Evolutionary conservation across 2,113 vertebrate genomes (phyloP).

Genomic region (Todiramphus chloris): DNA sequence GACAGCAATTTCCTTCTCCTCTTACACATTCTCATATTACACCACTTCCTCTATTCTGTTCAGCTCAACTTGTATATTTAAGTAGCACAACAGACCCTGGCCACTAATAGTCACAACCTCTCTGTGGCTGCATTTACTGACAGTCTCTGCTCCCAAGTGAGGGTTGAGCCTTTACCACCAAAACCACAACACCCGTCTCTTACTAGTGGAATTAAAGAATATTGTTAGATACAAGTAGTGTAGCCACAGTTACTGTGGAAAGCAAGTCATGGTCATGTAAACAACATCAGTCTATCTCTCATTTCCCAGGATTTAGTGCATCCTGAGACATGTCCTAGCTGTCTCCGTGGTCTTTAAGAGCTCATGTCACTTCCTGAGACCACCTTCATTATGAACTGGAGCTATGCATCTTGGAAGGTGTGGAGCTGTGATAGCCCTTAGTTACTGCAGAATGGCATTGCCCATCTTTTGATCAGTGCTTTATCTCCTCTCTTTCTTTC

Average conservation of each 20-base stretch:
- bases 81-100: not conserved
- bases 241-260: not conserved
- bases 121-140: not conserved
- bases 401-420: not conserved
- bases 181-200: not conserved
- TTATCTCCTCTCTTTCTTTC: not conserved
- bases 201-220: not conserved
- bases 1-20: not conserved
- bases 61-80: not conserved
- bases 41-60: not conserved
- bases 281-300: not conserved
- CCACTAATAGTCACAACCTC: not conserved
- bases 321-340: not conserved
- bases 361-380: not conserved
- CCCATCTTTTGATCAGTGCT: not conserved
- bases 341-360: not conserved
- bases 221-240: not conserved
- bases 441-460: not conserved
- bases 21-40: fast-evolving
- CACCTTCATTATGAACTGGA: not conserved
- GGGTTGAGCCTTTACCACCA: not conserved
- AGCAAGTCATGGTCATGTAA: not conserved
- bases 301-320: not conserved
- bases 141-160: not conserved
- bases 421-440: not conserved